These are phyloP conservation scores for Agrochola litura DNA, from an alignment of 2,888 invertebrate genomes.

Conservation along the genomic window DNA sequence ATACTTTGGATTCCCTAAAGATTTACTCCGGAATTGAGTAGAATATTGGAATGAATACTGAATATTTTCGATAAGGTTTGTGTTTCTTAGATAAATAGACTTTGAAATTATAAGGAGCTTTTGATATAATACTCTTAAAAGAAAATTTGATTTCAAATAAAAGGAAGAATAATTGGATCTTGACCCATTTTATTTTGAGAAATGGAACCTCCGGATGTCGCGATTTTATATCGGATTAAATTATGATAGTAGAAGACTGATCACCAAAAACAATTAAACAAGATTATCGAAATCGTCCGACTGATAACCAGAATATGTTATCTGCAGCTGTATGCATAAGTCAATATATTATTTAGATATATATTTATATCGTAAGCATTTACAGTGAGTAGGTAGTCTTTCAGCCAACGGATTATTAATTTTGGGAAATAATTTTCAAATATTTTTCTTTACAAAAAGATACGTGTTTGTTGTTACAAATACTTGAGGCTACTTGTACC, in stretches of 20 bases:
- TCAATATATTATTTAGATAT: neutral
- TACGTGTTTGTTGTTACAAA: neutral
- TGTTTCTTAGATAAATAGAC: slow-evolving; percentile 27
- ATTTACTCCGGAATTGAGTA: slow-evolving; percentile 68
- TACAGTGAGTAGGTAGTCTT: neutral
- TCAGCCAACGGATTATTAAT: neutral
- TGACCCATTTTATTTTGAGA: slow-evolving; percentile 23
- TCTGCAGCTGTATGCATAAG: neutral
- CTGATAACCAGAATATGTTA: slow-evolving; percentile 9
- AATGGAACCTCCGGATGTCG: neutral
- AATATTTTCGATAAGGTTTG: slow-evolving; percentile 63
- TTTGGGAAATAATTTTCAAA: neutral
- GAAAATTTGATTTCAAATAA: slow-evolving; percentile 7
- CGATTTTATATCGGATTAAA: slow-evolving; percentile 18
- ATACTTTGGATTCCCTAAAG: slow-evolving; percentile 79
- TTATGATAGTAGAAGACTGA: neutral
- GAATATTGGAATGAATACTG: slow-evolving; percentile 75
- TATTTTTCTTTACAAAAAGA: neutral
- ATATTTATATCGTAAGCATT: neutral
- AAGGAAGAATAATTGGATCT: slow-evolving; percentile 4
- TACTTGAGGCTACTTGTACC: neutral
- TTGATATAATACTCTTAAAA: slow-evolving; percentile 35
- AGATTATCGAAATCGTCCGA: slow-evolving; percentile 22
- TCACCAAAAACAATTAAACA: slow-evolving; percentile 24
- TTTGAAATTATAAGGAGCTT: slow-evolving; percentile 22